Conservation (phyloP, 2,113 vertebrate genomes). For the Motacilla alba region DNA sequence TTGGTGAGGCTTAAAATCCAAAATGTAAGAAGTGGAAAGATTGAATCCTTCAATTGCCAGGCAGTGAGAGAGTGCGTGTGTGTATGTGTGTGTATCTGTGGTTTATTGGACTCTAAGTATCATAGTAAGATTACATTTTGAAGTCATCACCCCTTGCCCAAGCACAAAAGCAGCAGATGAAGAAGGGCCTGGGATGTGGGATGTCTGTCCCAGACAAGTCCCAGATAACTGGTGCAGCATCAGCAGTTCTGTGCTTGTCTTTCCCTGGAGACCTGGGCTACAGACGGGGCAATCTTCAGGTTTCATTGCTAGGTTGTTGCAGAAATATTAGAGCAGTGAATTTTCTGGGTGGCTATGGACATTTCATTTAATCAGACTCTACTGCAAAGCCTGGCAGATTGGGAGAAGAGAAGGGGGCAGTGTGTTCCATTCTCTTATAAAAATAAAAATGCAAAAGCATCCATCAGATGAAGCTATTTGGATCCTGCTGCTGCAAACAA, state of each 20-base stretch:
- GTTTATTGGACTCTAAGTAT: not conserved
- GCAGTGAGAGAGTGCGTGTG: not conserved
- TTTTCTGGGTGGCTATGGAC: not conserved
- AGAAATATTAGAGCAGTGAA: not conserved
- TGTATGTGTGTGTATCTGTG: not conserved
- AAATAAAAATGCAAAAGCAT: constrained; percentile 36
- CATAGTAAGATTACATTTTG: not conserved
- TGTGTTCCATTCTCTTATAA: not conserved
- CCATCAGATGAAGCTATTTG: constrained; percentile 10
- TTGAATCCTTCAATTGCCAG: not conserved
- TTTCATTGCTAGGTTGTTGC: not conserved
- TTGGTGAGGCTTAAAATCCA: not conserved
- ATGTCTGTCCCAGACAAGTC: not conserved
- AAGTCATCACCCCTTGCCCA: not conserved
- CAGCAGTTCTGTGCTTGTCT: not conserved
- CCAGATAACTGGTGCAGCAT: not conserved
- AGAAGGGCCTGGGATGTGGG: not conserved
- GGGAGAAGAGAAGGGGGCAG: constrained; percentile 3
- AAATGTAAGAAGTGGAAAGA: not conserved
- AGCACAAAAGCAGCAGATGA: not conserved
- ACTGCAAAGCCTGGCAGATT: not conserved
- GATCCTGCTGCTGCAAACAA: constrained; percentile 21
- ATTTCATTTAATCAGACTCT: not conserved
- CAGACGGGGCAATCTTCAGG: not conserved
- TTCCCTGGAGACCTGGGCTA: not conserved